Evolutionary conservation across 1,140 invertebrate species (phyloP), one percentile per base, ranked within the genome.

Genomic region (Drosophila prosaltans): DNA sequence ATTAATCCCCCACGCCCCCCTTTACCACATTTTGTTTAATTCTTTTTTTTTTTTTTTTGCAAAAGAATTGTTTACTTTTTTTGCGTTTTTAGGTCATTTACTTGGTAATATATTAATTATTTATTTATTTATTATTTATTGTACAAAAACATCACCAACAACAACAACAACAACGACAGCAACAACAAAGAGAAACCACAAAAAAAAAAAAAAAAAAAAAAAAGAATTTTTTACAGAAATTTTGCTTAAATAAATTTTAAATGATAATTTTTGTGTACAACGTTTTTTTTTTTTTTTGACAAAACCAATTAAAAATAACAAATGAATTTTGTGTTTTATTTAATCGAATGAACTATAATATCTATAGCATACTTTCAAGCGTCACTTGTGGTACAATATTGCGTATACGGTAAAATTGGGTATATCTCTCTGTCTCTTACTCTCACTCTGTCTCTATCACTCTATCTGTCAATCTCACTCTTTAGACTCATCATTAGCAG

Each of bases 101-200:
- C 72, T 91, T 75, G 88, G 78, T 91, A 88, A 88, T 81, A 88
- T 83, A 85, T 71, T 82, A 80, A 78, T 90, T 91, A 91, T 91
- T 91, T 91, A 91, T 88, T 90, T 83, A 85, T 85, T 86, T 86
- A 86, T 85, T 85, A 80, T 78, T 89, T 88, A 83, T 89, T 90
- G 78, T 84, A 88, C 85, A 88, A 74, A 86, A 16, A 16, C 16
- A 16, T 16, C 16, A 16, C 16, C 57, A 81, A 81, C 43, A 54
- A 65, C 54, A 55, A 65, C 54, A 55, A 74, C 54, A 51, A 64
- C 2, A 21, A 30, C 40, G 40, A 64, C 69, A 66, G 54, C 60
- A 69, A 60, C 64, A 69, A 70, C 71, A 72, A 71, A 11, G 62
- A 51, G 21, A 76, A 61, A 51, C 74, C 79, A 67, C 72, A 80